These are phyloP conservation scores for Cottus gobio DNA, from an alignment of 2,113 vertebrate genomes.

Conservation along the genomic window DNA sequence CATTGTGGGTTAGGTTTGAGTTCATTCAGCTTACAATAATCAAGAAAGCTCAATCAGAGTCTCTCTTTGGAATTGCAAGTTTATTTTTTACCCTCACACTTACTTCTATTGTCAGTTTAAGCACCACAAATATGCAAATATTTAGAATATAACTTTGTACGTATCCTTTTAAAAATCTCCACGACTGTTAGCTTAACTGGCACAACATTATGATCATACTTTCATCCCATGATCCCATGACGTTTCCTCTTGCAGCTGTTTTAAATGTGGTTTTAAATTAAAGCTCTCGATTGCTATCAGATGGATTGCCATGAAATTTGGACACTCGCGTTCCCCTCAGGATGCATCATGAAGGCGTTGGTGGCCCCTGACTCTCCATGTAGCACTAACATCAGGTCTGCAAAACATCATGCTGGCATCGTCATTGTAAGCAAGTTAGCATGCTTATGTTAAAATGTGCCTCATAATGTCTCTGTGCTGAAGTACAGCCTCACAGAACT, in stretches of 20 bases:
- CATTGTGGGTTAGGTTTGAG: not conserved
- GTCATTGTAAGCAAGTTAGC: not conserved
- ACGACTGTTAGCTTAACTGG: no score
- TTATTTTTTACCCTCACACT: not conserved
- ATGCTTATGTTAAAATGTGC: no score
- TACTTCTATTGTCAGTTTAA: not conserved
- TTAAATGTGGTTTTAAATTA: not conserved
- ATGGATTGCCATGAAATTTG: no score
- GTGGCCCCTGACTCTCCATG: not conserved
- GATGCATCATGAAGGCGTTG: no score
- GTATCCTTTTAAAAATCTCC: no score
- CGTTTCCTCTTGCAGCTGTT: not conserved
- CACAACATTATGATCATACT: not conserved
- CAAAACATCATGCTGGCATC: not conserved
- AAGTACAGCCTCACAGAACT: not conserved
- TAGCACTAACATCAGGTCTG: not conserved
- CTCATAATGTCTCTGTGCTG: not conserved
- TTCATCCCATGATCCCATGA: not conserved
- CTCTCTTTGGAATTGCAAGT: not conserved
- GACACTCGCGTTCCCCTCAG: no score
- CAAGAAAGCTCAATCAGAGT: not conserved
- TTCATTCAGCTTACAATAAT: not conserved
- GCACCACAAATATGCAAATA: not conserved
- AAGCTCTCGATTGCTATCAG: not conserved
- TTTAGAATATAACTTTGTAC: no score